Percentiles rank a stretch among this genome's conserved stretches.
Evolutionary conservation across 2,888 invertebrate species (phyloP).

Genomic region (Globia sparganii): DNA sequence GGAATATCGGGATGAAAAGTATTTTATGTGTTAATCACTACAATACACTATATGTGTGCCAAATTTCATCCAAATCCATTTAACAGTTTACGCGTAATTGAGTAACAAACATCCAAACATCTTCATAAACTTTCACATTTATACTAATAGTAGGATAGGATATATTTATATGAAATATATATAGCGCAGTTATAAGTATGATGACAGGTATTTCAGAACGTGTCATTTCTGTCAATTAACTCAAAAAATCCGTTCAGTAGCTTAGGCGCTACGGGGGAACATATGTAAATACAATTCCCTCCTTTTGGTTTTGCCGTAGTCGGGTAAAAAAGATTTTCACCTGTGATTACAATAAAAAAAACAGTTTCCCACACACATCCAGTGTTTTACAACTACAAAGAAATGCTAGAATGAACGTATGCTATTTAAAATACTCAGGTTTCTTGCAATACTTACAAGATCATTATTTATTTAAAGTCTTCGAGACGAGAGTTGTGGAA

Average conservation of each 20-base stretch:
- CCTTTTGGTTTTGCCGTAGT: neutral
- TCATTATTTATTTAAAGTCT: conserved; percentile 46
- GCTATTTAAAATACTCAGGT: neutral
- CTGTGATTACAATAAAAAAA: neutral
- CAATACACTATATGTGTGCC: too few species aligned
- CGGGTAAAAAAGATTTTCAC: neutral
- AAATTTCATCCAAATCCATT: too few species aligned
- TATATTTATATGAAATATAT: neutral
- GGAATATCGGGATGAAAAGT: too few species aligned
- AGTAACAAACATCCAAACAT: too few species aligned
- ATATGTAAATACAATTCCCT: neutral
- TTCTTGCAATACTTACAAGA: conserved; percentile 32
- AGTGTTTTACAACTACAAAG: neutral
- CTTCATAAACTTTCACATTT: too few species aligned
- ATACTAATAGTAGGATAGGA: too few species aligned
- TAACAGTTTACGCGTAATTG: too few species aligned
- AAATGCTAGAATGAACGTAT: neutral
- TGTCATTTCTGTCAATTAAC: neutral
- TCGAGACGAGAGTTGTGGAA: conserved; percentile 17
- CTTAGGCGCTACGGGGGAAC: neutral
- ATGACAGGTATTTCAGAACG: neutral
- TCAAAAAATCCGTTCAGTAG: neutral
- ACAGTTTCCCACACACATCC: neutral
- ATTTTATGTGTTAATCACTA: too few species aligned
- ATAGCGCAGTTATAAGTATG: neutral